These are phyloP conservation scores for Trachelipus rathkii DNA, from an alignment of 1,140 invertebrate species.

Conservation along the genomic window DNA sequence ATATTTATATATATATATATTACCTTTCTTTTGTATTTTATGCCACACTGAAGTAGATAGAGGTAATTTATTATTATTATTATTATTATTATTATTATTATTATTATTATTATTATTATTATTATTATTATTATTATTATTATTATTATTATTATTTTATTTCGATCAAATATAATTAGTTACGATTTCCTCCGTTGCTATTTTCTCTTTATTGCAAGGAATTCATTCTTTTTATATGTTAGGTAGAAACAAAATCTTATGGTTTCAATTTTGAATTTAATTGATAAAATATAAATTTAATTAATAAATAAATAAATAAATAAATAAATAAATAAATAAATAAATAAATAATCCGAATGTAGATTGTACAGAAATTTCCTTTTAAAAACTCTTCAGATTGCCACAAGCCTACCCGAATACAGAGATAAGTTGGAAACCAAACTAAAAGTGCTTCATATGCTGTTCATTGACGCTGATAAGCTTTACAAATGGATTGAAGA, in stretches of 20 bases:
- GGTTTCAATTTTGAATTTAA: too few relatives aligned
- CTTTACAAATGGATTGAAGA: conserved; percentile 27
- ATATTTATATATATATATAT: conserved; percentile 29
- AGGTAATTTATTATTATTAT: conserved; percentile 8
- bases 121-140: conserved; percentile 14
- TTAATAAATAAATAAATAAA: too few relatives aligned
- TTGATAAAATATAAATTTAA: too few relatives aligned
- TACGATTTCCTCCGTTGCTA: too few relatives aligned
- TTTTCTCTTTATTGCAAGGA: too few relatives aligned
- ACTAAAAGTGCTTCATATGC: conserved; percentile 19
- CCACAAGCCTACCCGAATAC: conserved; percentile 19
- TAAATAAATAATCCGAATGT: too few relatives aligned
- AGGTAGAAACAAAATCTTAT: too few relatives aligned
- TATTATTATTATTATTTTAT: too few relatives aligned
- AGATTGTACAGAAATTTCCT: too few relatives aligned
- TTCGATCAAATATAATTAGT: too few relatives aligned
- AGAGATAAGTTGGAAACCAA: conserved; percentile 21
- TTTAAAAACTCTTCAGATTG: background rate
- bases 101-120: conserved; percentile 16
- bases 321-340: too few relatives aligned
- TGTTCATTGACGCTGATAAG: conserved; percentile 21
- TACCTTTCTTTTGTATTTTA: background rate
- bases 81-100: conserved; percentile 1
- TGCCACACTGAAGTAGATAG: background rate
- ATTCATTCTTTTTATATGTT: too few relatives aligned